phyloP scores from a whole-genome alignment of 2,888 invertebrate genomes.

The Eurytoma adleriae region DNA sequence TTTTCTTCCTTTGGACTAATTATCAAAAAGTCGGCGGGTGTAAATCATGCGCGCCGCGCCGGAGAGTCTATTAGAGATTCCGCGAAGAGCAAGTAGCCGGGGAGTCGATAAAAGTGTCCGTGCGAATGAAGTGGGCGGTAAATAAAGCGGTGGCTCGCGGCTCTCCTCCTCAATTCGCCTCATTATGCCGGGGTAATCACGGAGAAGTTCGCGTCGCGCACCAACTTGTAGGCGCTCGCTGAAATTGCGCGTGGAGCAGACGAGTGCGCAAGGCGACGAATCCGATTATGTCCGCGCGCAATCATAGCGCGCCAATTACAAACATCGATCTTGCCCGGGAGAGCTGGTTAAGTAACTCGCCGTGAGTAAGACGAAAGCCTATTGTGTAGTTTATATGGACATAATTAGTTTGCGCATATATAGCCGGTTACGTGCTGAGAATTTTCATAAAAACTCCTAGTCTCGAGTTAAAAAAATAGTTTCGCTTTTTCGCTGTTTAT shows the following conservation, averaged over 20 bases:
- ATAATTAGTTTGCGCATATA: no score
- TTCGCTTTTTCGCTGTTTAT: no score
- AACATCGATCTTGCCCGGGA: conserved; percentile 45
- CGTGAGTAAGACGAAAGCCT: conserved; percentile 1
- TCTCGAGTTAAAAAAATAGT: no score
- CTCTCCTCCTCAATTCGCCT: conserved; percentile 45
- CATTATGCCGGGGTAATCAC: conserved; percentile 47
- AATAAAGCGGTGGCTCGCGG: conserved; percentile 23
- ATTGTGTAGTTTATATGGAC: no score
- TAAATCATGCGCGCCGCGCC: neutral
- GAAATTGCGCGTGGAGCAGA: neutral
- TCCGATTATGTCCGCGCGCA: conserved; percentile 47
- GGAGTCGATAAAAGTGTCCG: conserved; percentile 20
- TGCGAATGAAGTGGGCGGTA: conserved; percentile 41
- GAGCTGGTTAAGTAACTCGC: conserved; percentile 35
- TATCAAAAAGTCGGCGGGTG: conserved; percentile 5
- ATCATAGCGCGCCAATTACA: conserved; percentile 49
- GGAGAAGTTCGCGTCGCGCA: conserved; percentile 11
- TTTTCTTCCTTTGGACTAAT: neutral
- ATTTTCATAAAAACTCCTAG: no score
- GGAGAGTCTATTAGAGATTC: neutral
- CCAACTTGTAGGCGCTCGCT: neutral
- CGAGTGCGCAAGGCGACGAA: conserved; percentile 33
- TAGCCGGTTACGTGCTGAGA: no score
- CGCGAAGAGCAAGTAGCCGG: conserved; percentile 11